Base-by-base conservation (phyloP, 2,888 invertebrate genomes). In the Clanis bilineata region DNA sequence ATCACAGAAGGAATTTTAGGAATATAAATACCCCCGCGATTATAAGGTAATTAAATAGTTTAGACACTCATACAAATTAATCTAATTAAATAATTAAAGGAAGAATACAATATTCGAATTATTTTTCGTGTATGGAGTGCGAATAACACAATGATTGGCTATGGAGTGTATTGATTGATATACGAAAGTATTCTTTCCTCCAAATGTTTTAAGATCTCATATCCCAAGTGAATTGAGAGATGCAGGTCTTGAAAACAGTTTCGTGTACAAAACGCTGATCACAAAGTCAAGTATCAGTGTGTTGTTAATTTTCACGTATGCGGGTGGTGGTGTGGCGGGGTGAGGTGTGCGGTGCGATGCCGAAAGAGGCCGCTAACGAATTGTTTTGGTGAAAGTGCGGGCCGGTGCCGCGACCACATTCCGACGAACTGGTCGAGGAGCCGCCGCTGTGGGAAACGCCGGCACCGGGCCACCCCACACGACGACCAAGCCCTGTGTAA, bases 371-470 rank as follows among this genome's bases (percentile, higher is more conserved):
- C 88, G 88, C 90, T 87, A 90, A 90, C 91, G 91, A 92, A 92
- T 90, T 90, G 91, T 91, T 92, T 91, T 92, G 92, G 92, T 92
- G 92, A 92, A 92, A 92, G 92, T 92, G 87, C 90, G 90, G 86
- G 85, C 88, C 90, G 86, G 83, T 86, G 89, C 88, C 87, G 86
- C 87, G 90, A 90, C 90, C 92, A 91, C 90, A 91, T 91, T 92
- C 92, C 92, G 77, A 88, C 74, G 90, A 89, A 90, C 91, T 90
- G 91, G 91, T 91, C 90, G 90, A 83, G 83, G 86, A 83, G 86
- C 85, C 83, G 85, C 82, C 84, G 88, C 91, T 93, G 93, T 93
- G 93, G 93, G 93, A 93, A 92, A 85, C 85, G 87, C 87, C 85
- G 85, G 82, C 86, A 59, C 45, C 80, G 85, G 83, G 85, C 85